Conservation (phyloP, 2,113 vertebrate species). For the Silurus asotus region DNA sequence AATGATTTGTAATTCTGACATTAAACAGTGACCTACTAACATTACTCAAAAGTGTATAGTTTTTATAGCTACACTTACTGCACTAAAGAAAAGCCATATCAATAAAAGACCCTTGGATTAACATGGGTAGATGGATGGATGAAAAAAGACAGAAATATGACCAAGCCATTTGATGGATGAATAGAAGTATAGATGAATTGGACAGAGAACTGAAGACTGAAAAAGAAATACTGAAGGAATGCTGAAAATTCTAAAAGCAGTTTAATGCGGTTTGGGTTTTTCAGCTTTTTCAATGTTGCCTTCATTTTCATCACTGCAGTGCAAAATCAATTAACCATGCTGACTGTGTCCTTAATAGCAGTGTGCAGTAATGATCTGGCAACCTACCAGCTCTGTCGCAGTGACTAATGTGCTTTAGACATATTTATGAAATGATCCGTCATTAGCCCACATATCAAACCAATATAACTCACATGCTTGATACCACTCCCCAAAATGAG, state of each 20-base stretch:
- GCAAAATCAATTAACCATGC: constrained; percentile 58
- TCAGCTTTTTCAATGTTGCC: constrained; percentile 29
- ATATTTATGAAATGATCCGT: constrained; percentile 55
- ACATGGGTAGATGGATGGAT: background rate
- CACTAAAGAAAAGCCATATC: background rate
- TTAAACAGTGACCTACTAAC: background rate
- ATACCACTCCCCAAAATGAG: background rate
- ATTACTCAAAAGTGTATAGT: background rate
- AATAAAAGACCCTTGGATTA: background rate
- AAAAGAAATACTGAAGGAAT: background rate
- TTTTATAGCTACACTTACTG: background rate
- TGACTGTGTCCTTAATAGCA: constrained; percentile 51
- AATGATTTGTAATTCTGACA: background rate
- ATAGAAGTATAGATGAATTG: background rate
- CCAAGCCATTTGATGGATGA: background rate
- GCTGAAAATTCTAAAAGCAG: background rate
- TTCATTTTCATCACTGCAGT: constrained; percentile 54
- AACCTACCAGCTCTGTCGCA: constrained; percentile 32
- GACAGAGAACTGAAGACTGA: background rate
- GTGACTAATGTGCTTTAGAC: constrained; percentile 44
- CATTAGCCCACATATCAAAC: constrained; percentile 48
- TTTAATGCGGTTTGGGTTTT: background rate
- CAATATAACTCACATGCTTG: constrained; percentile 12
- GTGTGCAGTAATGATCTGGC: constrained; percentile 53
- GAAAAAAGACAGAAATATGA: too few relatives aligned